Percentiles rank a stretch among this genome's conserved stretches.
Evolutionary conservation across 1,140 invertebrate genomes (phyloP).

Genomic region (Prorops nasuta): DNA sequence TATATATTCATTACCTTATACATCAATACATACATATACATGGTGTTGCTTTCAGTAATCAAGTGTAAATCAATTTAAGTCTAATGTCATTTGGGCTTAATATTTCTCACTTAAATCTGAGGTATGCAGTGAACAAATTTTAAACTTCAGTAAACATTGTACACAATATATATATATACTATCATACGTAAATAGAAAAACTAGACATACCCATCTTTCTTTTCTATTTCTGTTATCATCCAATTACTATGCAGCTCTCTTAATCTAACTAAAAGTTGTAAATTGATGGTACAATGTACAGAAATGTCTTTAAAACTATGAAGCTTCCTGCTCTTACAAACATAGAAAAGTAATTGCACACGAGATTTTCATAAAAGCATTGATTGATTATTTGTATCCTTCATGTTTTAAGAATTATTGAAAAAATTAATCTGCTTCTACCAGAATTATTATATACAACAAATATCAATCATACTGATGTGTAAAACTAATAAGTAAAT

Average conservation of each 20-base stretch:
- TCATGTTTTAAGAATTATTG: too few species aligned
- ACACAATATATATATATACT: constrained; percentile 25
- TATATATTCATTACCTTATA: constrained; percentile 33
- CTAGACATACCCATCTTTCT: constrained; percentile 21
- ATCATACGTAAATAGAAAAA: constrained; percentile 26
- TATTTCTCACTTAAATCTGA: constrained; percentile 16
- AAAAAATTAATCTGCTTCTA: too few species aligned
- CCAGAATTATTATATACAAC: too few species aligned
- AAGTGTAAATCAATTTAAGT: constrained; percentile 20
- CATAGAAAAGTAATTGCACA: too few species aligned
- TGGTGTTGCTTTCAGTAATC: constrained; percentile 22
- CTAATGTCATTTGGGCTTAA: constrained; percentile 15
- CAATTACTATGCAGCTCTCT: constrained; percentile 1
- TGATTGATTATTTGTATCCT: too few species aligned
- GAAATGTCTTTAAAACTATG: too few species aligned
- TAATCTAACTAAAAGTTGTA: constrained; percentile 8
- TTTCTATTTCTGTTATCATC: constrained; percentile 11
- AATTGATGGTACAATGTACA: constrained; percentile 3
- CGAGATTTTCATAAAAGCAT: too few species aligned
- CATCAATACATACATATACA: constrained; percentile 33
- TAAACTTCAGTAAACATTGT: constrained; percentile 26
- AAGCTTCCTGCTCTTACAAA: too few species aligned
- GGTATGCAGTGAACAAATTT: constrained; percentile 19
- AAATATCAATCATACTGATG: too few species aligned
- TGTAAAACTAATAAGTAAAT: too few species aligned